A percentile compares a stretch with the other conserved stretches of the same genome.
Evolutionary conservation across 2,888 invertebrate species (phyloP).

Genomic region (Lymantria monacha): DNA sequence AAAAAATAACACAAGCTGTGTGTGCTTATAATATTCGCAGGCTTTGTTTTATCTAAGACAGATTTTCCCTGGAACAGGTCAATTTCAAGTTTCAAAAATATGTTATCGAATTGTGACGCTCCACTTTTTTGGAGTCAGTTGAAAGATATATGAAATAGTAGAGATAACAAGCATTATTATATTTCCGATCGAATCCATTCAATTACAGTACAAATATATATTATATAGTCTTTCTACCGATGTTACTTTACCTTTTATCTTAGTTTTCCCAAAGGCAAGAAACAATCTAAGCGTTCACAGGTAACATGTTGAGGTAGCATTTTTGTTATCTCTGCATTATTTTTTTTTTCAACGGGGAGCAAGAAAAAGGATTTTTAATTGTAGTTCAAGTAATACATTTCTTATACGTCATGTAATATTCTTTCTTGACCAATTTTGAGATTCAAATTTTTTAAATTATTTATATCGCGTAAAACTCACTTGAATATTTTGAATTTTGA

Average conservation of each 20-base stretch:
- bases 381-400: background rate
- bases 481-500: no score
- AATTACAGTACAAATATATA: background rate
- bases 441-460: no score
- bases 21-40: no score
- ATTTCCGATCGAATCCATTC: background rate
- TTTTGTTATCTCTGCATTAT: background rate
- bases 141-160: no score
- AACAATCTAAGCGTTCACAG: slow-evolving; percentile 1
- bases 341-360: background rate
- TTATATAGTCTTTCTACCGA: background rate
- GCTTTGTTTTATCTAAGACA: no score
- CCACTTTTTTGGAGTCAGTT: no score
- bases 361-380: background rate
- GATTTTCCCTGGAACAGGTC: no score
- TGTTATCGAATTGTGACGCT: no score
- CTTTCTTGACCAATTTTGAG: no score
- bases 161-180: background rate
- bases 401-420: background rate
- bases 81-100: no score
- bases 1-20: no score
- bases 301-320: background rate
- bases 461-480: no score
- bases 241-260: background rate
- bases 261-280: background rate